phyloP scores from a whole-genome alignment of 2,113 vertebrate species.

The Archocentrus centrarchus region DNA sequence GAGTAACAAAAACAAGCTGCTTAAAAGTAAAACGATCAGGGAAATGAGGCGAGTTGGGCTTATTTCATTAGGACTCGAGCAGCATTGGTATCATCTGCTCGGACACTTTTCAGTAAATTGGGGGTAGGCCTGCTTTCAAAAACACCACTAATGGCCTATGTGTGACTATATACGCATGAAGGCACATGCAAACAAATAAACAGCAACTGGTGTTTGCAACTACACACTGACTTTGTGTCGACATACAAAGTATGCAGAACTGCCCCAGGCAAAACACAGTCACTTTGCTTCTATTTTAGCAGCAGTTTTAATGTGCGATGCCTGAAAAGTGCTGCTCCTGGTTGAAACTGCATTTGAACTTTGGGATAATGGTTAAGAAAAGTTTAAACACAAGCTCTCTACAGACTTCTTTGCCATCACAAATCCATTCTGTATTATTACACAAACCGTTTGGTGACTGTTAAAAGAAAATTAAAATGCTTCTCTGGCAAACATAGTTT shows the following conservation, averaged over 20 bases:
- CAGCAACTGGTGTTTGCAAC: constrained; percentile 17
- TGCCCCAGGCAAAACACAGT: constrained; percentile 6
- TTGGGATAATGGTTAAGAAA: background rate
- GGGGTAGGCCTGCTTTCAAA: constrained; percentile 16
- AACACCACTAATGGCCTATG: background rate
- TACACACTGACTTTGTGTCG: background rate
- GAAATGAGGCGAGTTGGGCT: background rate
- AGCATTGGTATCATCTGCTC: background rate
- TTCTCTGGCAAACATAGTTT: background rate
- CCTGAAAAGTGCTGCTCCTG: background rate
- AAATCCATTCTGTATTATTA: background rate
- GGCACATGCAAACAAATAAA: constrained; percentile 22
- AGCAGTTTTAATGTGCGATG: background rate
- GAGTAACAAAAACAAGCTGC: constrained; percentile 36
- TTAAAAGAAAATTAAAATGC: background rate
- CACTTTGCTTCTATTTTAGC: constrained; percentile 14
- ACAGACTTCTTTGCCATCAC: background rate
- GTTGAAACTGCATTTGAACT: constrained; percentile 4
- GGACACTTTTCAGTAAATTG: constrained; percentile 4
- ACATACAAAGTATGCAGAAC: background rate
- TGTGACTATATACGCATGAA: background rate
- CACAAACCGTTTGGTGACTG: background rate
- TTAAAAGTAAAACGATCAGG: constrained; percentile 7
- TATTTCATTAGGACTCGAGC: constrained; percentile 16
- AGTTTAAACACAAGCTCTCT: background rate